Percentiles rank a stretch among this genome's conserved stretches.
Evolutionary conservation across 2,797 vertebrate species (phyloP).

Genomic region (Hippopotamyrus pictus): DNA sequence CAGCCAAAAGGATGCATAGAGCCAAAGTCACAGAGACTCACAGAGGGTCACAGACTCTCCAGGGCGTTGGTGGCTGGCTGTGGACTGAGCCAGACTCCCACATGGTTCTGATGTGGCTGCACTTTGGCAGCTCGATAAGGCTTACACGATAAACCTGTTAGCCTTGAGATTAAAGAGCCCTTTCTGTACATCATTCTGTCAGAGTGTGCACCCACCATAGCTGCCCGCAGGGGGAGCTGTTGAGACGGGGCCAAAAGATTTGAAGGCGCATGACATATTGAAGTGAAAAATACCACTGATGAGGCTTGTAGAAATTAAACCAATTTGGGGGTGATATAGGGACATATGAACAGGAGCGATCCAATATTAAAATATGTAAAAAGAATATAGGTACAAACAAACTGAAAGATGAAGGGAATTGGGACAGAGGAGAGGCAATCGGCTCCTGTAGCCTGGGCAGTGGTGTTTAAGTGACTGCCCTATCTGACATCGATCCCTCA

Average conservation of each 20-base stretch:
- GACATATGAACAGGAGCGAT: background rate
- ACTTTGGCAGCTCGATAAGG: background rate
- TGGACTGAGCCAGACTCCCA: background rate
- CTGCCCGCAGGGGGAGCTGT: background rate
- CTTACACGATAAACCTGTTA: background rate
- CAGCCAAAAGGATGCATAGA: background rate
- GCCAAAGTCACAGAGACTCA: background rate
- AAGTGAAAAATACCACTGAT: background rate
- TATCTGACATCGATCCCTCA: background rate
- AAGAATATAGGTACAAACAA: background rate
- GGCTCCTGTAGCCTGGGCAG: background rate
- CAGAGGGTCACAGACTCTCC: background rate
- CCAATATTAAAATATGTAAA: background rate
- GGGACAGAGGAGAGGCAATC: background rate
- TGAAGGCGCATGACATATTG: background rate
- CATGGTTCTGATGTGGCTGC: background rate
- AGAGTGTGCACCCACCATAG: background rate
- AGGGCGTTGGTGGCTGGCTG: background rate
- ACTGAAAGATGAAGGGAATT: background rate
- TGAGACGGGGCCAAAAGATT: background rate
- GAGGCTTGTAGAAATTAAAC: background rate
- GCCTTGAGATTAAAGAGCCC: conserved; percentile 9
- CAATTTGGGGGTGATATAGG: background rate
- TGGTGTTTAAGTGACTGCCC: background rate
- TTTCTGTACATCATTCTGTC: background rate